phyloP scores from a whole-genome alignment of 2,888 invertebrate genomes.

The Anaspis maculata region DNA sequence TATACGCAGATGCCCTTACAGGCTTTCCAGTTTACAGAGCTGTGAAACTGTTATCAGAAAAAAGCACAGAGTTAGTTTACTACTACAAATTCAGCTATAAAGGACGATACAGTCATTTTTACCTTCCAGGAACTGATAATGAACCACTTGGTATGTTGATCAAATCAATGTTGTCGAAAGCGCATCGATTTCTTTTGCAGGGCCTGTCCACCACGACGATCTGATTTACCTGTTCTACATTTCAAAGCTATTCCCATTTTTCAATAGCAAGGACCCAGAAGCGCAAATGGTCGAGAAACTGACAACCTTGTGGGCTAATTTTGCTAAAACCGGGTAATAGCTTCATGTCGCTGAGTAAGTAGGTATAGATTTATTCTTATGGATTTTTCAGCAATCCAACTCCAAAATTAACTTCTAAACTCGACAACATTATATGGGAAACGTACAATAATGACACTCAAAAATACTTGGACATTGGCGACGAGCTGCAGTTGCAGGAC shows the following conservation, averaged over 20 bases:
- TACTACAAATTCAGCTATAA: slow-evolving; percentile 55
- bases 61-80: slow-evolving; percentile 49
- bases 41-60: slow-evolving; percentile 50
- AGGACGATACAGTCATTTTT: slow-evolving; percentile 51
- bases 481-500: neutral
- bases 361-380: neutral
- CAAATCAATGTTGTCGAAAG: neutral
- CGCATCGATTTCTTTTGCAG: slow-evolving; percentile 18
- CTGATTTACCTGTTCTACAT: slow-evolving; percentile 42
- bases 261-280: slow-evolving; percentile 34
- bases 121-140: slow-evolving; percentile 39
- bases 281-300: slow-evolving; percentile 34
- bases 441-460: neutral
- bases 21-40: slow-evolving; percentile 54
- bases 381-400: neutral
- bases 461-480: slow-evolving; percentile 2
- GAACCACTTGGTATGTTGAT: slow-evolving; percentile 1
- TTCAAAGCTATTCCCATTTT: slow-evolving; percentile 25
- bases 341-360: neutral
- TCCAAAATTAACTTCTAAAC: neutral
- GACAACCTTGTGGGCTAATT: slow-evolving; percentile 40
- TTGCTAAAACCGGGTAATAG: slow-evolving; percentile 34
- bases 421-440: neutral
- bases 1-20: slow-evolving; percentile 54
- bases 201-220: slow-evolving; percentile 43